Evolutionary conservation across 2,113 vertebrate genomes (phyloP).

Genomic region (Microcebus ravelobensis): DNA sequence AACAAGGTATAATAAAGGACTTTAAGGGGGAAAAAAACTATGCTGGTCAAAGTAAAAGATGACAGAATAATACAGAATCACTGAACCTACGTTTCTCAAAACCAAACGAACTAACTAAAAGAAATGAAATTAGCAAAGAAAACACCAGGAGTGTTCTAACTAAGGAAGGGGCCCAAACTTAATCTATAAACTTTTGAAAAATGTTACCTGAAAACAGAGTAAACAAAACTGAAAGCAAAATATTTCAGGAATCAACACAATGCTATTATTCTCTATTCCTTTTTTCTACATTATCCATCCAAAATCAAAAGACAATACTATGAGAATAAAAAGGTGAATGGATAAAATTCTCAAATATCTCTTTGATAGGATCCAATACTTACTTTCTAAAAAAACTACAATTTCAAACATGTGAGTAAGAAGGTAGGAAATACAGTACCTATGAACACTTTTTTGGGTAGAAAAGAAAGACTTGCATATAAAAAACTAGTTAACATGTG

Average conservation of each 20-base stretch:
- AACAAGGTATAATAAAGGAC: not conserved
- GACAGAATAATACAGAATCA: not conserved
- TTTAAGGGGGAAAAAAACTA: not conserved
- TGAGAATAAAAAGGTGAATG: not conserved
- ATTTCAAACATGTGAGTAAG: not conserved
- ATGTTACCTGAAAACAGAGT: not conserved
- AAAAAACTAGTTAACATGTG: not conserved
- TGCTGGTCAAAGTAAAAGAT: not conserved
- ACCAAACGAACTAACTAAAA: not conserved
- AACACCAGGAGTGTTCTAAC: not conserved
- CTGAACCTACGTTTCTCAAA: not conserved
- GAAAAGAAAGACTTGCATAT: not conserved
- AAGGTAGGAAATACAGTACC: not conserved
- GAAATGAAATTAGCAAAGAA: constrained; percentile 10
- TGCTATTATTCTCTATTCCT: not conserved
- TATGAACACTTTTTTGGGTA: not conserved
- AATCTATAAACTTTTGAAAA: not conserved
- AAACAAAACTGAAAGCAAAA: constrained; percentile 20
- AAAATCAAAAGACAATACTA: not conserved
- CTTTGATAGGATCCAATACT: not conserved
- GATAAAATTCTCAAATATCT: not conserved
- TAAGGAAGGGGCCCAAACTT: not conserved
- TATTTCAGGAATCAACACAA: not conserved
- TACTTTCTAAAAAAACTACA: not conserved
- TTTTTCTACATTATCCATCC: not conserved